Base-by-base conservation (phyloP, 2,888 invertebrate species). In the Coleophora flavipennella region DNA sequence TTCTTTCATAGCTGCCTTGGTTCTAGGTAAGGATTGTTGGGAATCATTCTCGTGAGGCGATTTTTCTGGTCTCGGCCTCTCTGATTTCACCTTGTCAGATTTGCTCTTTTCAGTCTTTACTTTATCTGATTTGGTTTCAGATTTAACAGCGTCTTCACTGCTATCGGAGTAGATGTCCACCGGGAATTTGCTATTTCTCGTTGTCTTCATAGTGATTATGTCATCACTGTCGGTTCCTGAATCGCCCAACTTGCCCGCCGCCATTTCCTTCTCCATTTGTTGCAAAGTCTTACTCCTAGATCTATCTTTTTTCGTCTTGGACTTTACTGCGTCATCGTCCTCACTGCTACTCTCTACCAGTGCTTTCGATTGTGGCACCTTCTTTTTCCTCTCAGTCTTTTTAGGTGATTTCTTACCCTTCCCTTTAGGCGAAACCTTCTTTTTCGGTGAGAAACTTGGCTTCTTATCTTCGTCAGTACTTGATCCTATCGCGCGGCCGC, bases 1-100 rank as follows among this genome's bases (percentile, higher is more conserved):
- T 63, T 94, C 93, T 71, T 95, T 95, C 70, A 94, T 91, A 8
- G 94, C 92, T 11, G 92, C 93, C 78, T 95, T 95, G 10, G 94
- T 94, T 53, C 93, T 87, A 47, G 93, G 87, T 51, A 88, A 81
- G 46, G 87, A 86, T 61, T 90, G 90, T 55, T 90, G 90, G 6
- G 90, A 89, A 70, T 92, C 91, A 59, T 88, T 90, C 28, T 88
- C 88, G 55, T 87, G 89, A 1, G 88, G 86, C 11, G 89, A 88
- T 48, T 85, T 85, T 38, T 87, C 87, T 35, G 86, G 84, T 55
- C 88, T 88, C 1, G 80, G 70, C 59, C 90, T 91, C 1, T 91
- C 87, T 28, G 71, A 65, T 48, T 80, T 84, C 31, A 85, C 77
- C 40, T 79, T 84, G 27, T 67, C 66, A 31, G 47, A 72, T 53